These are phyloP conservation scores for Drosophila kikkawai DNA, from an alignment of 1,140 invertebrate species.

Conservation along the genomic window DNA sequence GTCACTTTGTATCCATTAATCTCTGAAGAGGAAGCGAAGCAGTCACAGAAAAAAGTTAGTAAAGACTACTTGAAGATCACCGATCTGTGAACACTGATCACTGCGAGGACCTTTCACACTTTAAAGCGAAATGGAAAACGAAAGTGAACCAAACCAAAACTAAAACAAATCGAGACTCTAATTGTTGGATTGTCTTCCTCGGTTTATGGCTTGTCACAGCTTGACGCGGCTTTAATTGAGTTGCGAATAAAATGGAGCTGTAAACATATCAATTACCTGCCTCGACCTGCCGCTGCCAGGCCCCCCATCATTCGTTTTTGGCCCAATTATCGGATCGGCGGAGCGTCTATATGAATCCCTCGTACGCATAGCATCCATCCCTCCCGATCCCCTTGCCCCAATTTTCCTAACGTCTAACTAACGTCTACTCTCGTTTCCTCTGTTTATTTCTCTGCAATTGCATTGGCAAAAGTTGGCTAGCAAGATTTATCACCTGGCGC, in stretches of 20 bases:
- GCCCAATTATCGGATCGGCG: constrained; percentile 67
- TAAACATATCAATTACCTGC: constrained; percentile 76
- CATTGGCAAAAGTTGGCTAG: constrained; percentile 29
- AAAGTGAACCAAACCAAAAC: constrained; percentile 38
- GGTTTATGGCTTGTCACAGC: constrained; percentile 52
- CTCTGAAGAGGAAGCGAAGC: not conserved
- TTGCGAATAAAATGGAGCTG: constrained; percentile 70
- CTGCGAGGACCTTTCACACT: constrained; percentile 39
- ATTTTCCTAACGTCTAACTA: not conserved
- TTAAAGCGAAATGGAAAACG: constrained; percentile 32
- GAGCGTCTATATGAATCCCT: constrained; percentile 10
- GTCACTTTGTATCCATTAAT: constrained; percentile 23
- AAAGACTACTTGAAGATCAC: constrained; percentile 21
- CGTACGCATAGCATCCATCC: constrained; percentile 28
- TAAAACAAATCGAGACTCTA: constrained; percentile 65
- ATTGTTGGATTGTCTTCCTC: constrained; percentile 63
- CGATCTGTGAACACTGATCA: not conserved
- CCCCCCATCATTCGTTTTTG: constrained; percentile 42
- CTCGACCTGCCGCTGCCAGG: constrained; percentile 51
- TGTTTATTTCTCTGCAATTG: constrained; percentile 17
- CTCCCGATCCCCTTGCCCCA: not conserved
- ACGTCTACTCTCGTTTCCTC: constrained; percentile 31
- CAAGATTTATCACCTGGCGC: constrained; percentile 32
- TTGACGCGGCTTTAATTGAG: constrained; percentile 72
- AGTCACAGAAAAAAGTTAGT: constrained; percentile 12